phyloP scores from a whole-genome alignment of 92 coral and sea anemone species.

The Metridium senile region DNA sequence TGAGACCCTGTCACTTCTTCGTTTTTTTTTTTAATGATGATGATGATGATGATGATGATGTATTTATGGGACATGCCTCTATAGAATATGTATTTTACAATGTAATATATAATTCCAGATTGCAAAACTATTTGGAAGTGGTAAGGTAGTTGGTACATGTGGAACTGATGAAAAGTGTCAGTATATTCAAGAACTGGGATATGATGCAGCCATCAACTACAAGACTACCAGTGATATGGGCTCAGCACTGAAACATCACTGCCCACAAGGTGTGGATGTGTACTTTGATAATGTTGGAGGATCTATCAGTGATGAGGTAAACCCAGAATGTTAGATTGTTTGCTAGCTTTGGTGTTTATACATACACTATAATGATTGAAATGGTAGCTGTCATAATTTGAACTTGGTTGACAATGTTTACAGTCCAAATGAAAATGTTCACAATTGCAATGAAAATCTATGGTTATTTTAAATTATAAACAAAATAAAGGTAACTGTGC shows the following conservation, averaged over 20 bases:
- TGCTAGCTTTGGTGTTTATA: not conserved
- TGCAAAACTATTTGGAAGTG: conserved; percentile 85
- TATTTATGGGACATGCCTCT: too few species aligned
- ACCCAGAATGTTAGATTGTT: not conserved
- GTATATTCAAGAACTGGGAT: conserved; percentile 69
- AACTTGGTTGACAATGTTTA: too few species aligned
- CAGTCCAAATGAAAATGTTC: too few species aligned
- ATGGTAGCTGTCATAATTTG: not conserved
- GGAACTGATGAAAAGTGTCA: conserved; percentile 86
- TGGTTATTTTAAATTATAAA: too few species aligned
- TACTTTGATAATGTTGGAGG: conserved; percentile 98
- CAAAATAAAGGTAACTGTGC: too few species aligned
- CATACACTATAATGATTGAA: too few species aligned
- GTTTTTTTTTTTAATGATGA: too few species aligned
- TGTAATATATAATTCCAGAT: too few species aligned
- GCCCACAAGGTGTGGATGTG: conserved; percentile 83
- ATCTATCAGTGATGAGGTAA: conserved; percentile 72
- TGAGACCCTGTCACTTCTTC: too few species aligned
- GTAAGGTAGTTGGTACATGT: conserved; percentile 82
- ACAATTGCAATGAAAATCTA: too few species aligned
- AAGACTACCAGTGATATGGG: conserved; percentile 57
- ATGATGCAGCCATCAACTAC: conserved; percentile 88
- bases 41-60: too few species aligned
- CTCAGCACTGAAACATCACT: conserved; percentile 46
- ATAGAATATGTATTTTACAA: too few species aligned